These are phyloP conservation scores for Plebejus argus DNA, from an alignment of 2,888 invertebrate species.

Conservation along the genomic window DNA sequence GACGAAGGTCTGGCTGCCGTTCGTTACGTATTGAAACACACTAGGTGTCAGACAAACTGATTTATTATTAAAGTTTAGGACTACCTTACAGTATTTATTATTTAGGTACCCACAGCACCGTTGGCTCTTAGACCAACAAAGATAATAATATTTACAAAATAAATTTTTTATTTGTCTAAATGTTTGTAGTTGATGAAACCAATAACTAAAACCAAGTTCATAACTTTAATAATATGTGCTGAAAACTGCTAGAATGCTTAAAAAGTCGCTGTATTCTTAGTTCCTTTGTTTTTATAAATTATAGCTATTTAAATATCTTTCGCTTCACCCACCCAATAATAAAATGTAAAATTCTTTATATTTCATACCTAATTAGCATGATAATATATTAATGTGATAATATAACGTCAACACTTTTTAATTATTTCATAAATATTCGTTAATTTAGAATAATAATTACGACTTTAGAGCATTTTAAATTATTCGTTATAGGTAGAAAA, in stretches of 20 bases:
- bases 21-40: too few relatives aligned
- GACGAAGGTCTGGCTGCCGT: too few relatives aligned
- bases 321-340: constrained; percentile 2
- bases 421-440: constrained; percentile 25
- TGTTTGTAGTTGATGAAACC: too few relatives aligned
- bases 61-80: too few relatives aligned
- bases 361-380: neutral
- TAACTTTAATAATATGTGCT: neutral
- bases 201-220: too few relatives aligned
- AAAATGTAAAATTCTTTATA: neutral
- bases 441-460: neutral
- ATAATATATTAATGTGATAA: constrained; percentile 15
- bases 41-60: too few relatives aligned
- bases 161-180: too few relatives aligned
- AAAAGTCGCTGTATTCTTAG: neutral
- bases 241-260: neutral
- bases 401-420: constrained; percentile 25
- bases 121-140: too few relatives aligned
- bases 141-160: too few relatives aligned
- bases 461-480: neutral
- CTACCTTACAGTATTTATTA: too few relatives aligned
- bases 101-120: too few relatives aligned
- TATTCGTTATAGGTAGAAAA: neutral
- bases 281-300: neutral
- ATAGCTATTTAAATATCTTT: neutral